Base-by-base conservation (phyloP, 2,797 vertebrate species). In the Sebastes paucispinis region DNA sequence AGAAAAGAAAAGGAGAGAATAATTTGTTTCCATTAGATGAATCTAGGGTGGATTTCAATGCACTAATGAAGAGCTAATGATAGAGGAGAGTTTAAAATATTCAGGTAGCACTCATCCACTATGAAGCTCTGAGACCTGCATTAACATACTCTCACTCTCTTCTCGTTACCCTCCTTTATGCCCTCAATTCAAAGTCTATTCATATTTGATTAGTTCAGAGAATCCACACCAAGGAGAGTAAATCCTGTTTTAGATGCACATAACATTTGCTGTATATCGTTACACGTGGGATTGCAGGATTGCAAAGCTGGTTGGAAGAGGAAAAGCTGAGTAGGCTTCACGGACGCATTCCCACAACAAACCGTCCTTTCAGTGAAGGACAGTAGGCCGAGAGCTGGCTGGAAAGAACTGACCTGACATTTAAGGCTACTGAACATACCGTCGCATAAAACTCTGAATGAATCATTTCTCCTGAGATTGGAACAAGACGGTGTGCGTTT, bases 331-430 rank as follows among this genome's bases (percentile, higher is more conserved):
- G 86, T 90, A 85, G 83, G 89, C 81, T 84, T 58, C 12, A 69
- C 68, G 58, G 80, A 85, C 77, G 54, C 73, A 81, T 85, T 89
- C 78, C 75, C 81, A 89, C 88, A 86, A 86, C 90, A 91, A 85
- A 74, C 77, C 71, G 84, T 84, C 90, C 89, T 94, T 93, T 95
- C 85, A 88, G 76, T 4, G 80, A 81, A 77, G 71, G 81, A 71
- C 81, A 83, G 89, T 89, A 81, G 86, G 88, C 83, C 70, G 87
- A 74, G 50, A 65, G 81, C 78, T 64, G 87, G 84, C 79, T 24
- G 78, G 87, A 86, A 86, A 82, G 54, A 77, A 78, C 73, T 68
- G 80, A 86, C 77, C 86, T 93, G 93, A 94, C 94, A 93, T 95
- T 95, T 90, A 86, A 84, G 86, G 67, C 72, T 20, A 83, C 65